Base-by-base conservation (phyloP, 1,140 invertebrate species). In the Pseudomyrmex dendroicus region DNA sequence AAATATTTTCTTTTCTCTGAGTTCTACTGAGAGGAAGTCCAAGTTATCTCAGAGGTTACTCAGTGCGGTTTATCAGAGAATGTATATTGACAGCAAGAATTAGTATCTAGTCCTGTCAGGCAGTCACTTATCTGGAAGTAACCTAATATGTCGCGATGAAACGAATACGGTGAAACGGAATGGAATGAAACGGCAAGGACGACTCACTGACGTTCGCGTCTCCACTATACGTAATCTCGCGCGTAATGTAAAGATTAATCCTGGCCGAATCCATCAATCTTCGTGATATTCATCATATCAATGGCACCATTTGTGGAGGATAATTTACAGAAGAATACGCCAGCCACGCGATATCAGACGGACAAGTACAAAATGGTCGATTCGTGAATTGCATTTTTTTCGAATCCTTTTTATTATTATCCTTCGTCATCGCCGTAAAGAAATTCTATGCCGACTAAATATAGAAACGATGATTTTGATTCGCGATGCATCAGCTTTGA, bases 111-210 rank as follows among this genome's bases (percentile, higher is more conserved):
- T 62, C 50, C 17, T 52, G 52, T 72, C 67, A 62, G 48, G 22
- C 52, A 73, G 50, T 57, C 70, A 82, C 73, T 85, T 85, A 73
- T 56, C 50, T 76, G 10, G 46, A 77, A 83, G 82, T 86, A 86
- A 86, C 67, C 84, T 84, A 89, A 88, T 89, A 88, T 67, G 82
- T 88, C 86, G 59, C 15, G 82, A 76, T 70, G 78, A 62, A 48
- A n/a, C 52, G 72, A 68, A 86, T 25, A 64, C 25, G 66, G 12
- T 64, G 35, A 13, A 80, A 80, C 25, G 13, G 20, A 84, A 73
- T 20, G 56, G n/a, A 52, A 84, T 67, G 12, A 56, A 84, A 82
- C 17, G 59, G 54, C 70, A 84, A 84, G 50, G 59, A 78, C 59
- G 66, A 87, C 57, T 74, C n/a, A 74, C 62, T 35, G 63, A 61